Evolutionary conservation across 2,113 vertebrate genomes (phyloP), one percentile per base, ranked within the genome.

Genomic region (Erinaceus europaeus): DNA sequence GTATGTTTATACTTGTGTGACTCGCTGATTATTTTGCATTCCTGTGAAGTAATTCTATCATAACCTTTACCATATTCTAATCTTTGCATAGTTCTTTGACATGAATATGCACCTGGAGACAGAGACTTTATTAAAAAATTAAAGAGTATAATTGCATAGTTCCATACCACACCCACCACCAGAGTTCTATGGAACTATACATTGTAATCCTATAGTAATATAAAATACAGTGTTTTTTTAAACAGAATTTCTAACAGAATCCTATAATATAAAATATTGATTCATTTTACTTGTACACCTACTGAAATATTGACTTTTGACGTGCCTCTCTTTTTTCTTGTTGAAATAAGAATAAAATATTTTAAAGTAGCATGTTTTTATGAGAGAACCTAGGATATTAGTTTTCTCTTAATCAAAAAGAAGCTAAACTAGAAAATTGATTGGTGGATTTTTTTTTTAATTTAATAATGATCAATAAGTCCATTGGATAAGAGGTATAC

Each of bases 321-420:
- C n/a, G 34, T 27, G 6, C 69, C 6, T 65, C 21, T 23, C 42
- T 52, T 50, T 72, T 61, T 64, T 53, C 23, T 62, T 59, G 2
- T 62, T 88, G 55, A 73, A 76, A 46, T 18, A 76, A 4, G 0
- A 86, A 78, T 38, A 67, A 6, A 38, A 68, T 61, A 52, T 65
- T 79, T 65, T 38, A 82, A 64, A 50, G 40, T 62, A 78, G 14
- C 6, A 50, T 27, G 3, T 62, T 80, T 2, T 88, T 68, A 73
- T 11, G 57, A 67, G 74, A 69, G 2, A 52, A 23, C 44, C 15
- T 68, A 29, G n/a, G 59, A 86, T 57, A 84, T 82, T 76, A 64
- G 38, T 40, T 86, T 87, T 77, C 44, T 91, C 75, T 61, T 73
- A 32, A 89, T 92, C 27, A 86, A 78, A 90, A 86, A 34, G 68